Conservation (phyloP, 2,888 invertebrate genomes). For the Amphipyra tragopoginis region DNA sequence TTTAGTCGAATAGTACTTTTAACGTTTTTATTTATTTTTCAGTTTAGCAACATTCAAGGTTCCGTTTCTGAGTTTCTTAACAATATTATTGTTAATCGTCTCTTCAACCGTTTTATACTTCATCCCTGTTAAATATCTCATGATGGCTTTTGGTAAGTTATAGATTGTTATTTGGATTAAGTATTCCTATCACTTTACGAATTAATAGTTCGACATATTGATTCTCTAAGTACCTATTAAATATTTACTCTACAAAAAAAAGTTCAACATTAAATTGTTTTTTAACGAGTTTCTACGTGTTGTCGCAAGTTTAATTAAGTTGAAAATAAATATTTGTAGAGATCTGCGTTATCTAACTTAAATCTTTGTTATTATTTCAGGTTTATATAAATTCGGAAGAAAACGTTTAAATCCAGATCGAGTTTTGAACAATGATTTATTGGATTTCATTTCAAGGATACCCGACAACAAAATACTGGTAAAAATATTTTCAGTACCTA, state of each 20-base stretch:
- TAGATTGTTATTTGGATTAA: not conserved
- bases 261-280: no score
- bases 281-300: no score
- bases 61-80: conserved; percentile 78
- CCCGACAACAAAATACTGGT: conserved; percentile 83
- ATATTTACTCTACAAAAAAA: not conserved
- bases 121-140: conserved; percentile 77
- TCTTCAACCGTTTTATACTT: conserved; percentile 72
- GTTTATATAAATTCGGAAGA: conserved; percentile 80
- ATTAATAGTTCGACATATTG: no score
- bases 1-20: no score
- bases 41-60: conserved; percentile 82
- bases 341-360: no score
- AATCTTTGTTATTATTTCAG: conserved; percentile 57
- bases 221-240: no score
- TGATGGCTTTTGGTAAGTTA: conserved; percentile 81
- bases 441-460: conserved; percentile 82
- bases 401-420: conserved; percentile 79
- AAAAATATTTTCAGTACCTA: conserved; percentile 30
- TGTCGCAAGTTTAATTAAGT: no score
- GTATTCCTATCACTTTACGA: not conserved
- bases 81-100: conserved; percentile 71
- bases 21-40: conserved; percentile 60
- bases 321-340: no score
- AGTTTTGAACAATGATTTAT: conserved; percentile 79